Percentiles rank a stretch among this genome's conserved stretches.
phyloP scores from a whole-genome alignment of 2,113 vertebrate genomes.

The Cynopterus brachyotis region DNA sequence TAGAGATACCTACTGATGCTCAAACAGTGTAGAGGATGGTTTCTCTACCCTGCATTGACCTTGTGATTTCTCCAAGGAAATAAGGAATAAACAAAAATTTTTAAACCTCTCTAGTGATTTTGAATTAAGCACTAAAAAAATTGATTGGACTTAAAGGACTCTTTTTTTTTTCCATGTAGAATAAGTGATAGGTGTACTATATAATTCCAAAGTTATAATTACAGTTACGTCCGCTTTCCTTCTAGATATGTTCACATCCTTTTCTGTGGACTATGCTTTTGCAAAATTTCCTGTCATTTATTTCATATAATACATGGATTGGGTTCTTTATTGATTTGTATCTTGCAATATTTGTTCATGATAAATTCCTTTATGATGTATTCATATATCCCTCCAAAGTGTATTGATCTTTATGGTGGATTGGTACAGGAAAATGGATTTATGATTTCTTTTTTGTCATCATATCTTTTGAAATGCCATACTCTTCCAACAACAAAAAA shows the following conservation, averaged over 20 bases:
- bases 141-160: constrained; percentile 34
- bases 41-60: constrained; percentile 88
- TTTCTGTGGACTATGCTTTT: constrained; percentile 19
- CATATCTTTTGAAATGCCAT: constrained; percentile 48
- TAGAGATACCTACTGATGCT: constrained; percentile 89
- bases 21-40: constrained; percentile 86
- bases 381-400: background rate
- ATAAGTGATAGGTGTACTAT: constrained; percentile 32
- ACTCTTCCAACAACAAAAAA: constrained; percentile 1
- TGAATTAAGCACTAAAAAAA: constrained; percentile 55
- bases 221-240: background rate
- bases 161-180: constrained; percentile 60
- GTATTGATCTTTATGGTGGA: constrained; percentile 37
- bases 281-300: constrained; percentile 42
- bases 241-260: background rate
- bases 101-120: constrained; percentile 66
- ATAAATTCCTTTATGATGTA: constrained; percentile 19
- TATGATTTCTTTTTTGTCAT: constrained; percentile 33
- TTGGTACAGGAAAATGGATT: constrained; percentile 27
- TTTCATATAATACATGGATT: constrained; percentile 49
- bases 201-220: constrained; percentile 47
- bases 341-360: constrained; percentile 21
- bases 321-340: constrained; percentile 41
- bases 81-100: constrained; percentile 88
- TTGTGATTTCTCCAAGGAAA: constrained; percentile 89